Evolutionary conservation across 2,113 vertebrate genomes (phyloP).

Genomic region (Colius striatus): DNA sequence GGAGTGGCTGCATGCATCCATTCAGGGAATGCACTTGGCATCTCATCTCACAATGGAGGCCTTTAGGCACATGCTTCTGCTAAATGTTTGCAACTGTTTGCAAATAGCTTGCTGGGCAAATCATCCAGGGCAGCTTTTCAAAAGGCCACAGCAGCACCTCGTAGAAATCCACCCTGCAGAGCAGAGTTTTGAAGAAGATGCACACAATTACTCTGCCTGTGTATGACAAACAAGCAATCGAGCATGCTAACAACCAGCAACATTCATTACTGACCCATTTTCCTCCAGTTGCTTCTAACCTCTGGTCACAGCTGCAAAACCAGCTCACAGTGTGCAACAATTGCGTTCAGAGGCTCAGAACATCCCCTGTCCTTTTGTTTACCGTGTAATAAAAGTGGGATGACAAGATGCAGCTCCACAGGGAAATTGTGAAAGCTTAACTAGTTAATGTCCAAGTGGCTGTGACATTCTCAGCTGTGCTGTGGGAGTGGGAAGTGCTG

Average conservation of each 20-base stretch:
- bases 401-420: not conserved
- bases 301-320: not conserved
- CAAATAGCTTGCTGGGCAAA: not conserved
- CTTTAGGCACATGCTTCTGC: not conserved
- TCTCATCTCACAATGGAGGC: not conserved
- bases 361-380: not conserved
- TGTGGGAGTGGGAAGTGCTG: not conserved
- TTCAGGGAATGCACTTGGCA: not conserved
- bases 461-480: not conserved
- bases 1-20: not conserved
- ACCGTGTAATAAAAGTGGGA: not conserved
- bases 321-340: not conserved
- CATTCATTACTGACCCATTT: not conserved
- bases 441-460: not conserved
- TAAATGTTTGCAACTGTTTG: not conserved
- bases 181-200: not conserved
- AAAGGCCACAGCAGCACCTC: not conserved
- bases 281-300: not conserved
- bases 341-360: not conserved
- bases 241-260: not conserved
- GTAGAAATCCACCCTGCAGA: not conserved
- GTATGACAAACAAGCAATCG: not conserved
- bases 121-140: not conserved
- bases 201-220: not conserved
- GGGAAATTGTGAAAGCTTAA: not conserved